A percentile compares a stretch with the other conserved stretches of the same genome.
Evolutionary conservation across 1,140 invertebrate species (phyloP).

Genomic region (Gryon sp.): DNA sequence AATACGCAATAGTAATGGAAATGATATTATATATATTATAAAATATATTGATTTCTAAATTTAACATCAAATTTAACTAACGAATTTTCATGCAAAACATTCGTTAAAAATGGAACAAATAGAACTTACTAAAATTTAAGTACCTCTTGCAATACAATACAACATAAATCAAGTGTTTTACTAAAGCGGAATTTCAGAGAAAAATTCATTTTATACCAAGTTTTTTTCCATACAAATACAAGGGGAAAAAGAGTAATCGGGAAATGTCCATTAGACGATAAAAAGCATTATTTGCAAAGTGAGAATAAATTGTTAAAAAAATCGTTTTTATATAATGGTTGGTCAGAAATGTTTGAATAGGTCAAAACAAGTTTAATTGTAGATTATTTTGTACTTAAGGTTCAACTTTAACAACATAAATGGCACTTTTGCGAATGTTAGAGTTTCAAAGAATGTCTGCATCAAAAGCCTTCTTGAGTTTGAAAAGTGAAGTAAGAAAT

Average conservation of each 20-base stretch:
- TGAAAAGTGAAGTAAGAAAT: slow-evolving; percentile 18
- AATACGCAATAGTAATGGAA: too few relatives aligned
- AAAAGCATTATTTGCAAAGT: too few relatives aligned
- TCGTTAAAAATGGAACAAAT: slow-evolving; percentile 2
- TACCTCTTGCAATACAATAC: background rate
- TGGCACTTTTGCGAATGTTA: slow-evolving; percentile 7
- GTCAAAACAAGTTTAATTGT: background rate
- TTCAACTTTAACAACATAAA: slow-evolving; percentile 5
- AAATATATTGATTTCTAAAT: too few relatives aligned
- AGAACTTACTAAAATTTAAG: slow-evolving; percentile 2
- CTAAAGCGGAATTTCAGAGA: background rate
- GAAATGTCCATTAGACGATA: too few relatives aligned
- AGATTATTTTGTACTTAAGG: slow-evolving; percentile 9
- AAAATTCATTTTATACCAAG: background rate
- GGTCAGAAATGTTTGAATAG: too few relatives aligned
- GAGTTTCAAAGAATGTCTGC: slow-evolving; percentile 26
- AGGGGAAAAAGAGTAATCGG: too few relatives aligned
- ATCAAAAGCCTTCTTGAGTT: slow-evolving; percentile 25
- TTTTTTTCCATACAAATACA: too few relatives aligned
- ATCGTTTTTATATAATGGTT: too few relatives aligned
- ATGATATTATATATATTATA: too few relatives aligned
- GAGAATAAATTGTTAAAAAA: too few relatives aligned
- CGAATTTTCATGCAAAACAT: background rate
- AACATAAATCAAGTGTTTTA: background rate
- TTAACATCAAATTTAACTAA: background rate